A percentile compares a stretch with the other conserved stretches of the same genome.
Conservation (phyloP, 2,113 vertebrate genomes). For the Macrotus californicus region DNA sequence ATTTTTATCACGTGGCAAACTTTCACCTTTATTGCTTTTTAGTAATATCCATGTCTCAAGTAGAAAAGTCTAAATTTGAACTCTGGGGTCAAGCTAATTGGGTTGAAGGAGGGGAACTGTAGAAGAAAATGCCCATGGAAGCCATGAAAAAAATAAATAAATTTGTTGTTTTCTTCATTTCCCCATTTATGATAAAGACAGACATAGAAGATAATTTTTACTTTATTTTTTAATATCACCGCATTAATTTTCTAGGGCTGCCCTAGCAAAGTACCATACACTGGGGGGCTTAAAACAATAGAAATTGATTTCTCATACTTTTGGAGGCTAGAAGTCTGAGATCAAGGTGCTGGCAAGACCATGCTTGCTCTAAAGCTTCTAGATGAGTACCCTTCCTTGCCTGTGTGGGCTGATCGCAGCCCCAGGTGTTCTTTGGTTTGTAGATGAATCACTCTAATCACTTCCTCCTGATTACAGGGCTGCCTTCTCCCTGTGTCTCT, state of each 20-base stretch:
- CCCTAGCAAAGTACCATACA: not conserved
- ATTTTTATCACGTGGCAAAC: not conserved
- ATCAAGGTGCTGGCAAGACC: not conserved
- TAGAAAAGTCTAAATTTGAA: not conserved
- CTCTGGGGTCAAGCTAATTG: not conserved
- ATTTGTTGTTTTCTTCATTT: not conserved
- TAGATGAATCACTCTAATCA: not conserved
- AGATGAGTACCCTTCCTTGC: not conserved
- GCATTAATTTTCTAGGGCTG: not conserved
- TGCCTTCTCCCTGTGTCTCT: not conserved
- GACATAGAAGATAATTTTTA: not conserved
- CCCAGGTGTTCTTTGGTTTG: not conserved
- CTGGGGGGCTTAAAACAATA: not conserved
- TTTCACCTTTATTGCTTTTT: not conserved
- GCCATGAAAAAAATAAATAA: not conserved
- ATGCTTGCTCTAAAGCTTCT: not conserved
- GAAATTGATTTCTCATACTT: not conserved
- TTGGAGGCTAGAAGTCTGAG: not conserved
- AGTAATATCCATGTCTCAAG: not conserved
- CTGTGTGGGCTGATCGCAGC: not conserved
- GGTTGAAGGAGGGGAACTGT: not conserved
- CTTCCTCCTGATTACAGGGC: not conserved
- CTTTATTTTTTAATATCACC: not conserved
- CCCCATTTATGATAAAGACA: not conserved
- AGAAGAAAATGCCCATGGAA: not conserved